phyloP scores from a whole-genome alignment of 2,113 vertebrate genomes.

The Ailuropoda melanoleuca region DNA sequence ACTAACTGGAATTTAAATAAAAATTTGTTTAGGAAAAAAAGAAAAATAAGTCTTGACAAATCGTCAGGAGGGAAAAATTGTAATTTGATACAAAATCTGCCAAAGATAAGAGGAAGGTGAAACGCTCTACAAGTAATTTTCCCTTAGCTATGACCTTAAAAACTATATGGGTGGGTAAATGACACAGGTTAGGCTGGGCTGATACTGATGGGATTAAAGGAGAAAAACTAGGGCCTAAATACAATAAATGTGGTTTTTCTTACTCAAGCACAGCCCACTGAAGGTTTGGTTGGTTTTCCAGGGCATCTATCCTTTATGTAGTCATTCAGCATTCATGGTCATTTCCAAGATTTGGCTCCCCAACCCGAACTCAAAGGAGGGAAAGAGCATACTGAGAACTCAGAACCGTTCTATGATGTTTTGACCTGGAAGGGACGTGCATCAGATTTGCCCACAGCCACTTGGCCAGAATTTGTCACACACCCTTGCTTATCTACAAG shows the following conservation, averaged over 20 bases:
- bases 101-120: neutral
- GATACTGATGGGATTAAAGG: neutral
- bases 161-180: neutral
- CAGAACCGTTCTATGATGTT: neutral
- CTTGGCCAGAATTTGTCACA: neutral
- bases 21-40: neutral
- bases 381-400: neutral
- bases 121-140: neutral
- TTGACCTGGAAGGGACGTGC: neutral
- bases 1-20: neutral
- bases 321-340: neutral
- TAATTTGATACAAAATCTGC: neutral
- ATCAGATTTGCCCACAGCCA: neutral
- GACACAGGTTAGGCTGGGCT: neutral
- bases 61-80: neutral
- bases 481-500: neutral
- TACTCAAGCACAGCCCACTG: neutral
- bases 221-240: neutral
- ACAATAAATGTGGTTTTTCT: neutral
- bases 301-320: too few species aligned
- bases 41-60: neutral
- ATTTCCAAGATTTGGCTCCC: neutral
- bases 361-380: neutral
- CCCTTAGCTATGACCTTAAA: neutral
- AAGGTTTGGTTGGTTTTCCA: neutral